Percentiles rank a stretch among this genome's conserved stretches.
phyloP scores from a whole-genome alignment of 2,113 vertebrate species.

The Sitta europaea region DNA sequence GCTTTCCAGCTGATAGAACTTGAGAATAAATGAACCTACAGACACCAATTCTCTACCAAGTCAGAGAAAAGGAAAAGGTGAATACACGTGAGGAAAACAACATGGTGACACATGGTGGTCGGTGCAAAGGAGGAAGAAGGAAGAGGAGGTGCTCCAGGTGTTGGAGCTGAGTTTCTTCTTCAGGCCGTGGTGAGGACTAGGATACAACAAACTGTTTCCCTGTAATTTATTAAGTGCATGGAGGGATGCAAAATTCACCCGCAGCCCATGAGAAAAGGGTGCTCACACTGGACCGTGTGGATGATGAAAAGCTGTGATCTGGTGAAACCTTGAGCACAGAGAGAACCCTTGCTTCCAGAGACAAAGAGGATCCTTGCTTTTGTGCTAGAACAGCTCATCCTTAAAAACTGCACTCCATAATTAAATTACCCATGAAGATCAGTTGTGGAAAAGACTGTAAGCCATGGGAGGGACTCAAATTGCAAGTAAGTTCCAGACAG shows the following conservation, averaged over 20 bases:
- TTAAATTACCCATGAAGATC: too few species aligned
- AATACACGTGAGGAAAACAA: background rate
- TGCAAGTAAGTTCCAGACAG: background rate
- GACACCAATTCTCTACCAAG: background rate
- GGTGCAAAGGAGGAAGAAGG: background rate
- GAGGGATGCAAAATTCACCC: background rate
- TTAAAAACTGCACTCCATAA: background rate
- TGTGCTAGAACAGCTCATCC: too few species aligned
- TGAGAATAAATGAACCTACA: background rate
- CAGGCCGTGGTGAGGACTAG: background rate
- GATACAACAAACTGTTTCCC: background rate
- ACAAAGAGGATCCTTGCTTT: background rate
- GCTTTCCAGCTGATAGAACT: background rate
- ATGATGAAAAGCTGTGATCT: background rate
- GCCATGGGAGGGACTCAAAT: fast-evolving
- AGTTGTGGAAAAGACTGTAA: background rate
- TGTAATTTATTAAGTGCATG: background rate
- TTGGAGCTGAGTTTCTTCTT: background rate
- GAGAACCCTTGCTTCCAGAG: background rate
- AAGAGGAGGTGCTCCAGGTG: fast-evolving
- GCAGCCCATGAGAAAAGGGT: background rate
- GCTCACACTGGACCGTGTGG: fast-evolving
- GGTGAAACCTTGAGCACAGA: background rate
- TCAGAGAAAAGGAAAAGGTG: background rate
- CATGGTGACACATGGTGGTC: fast-evolving